Evolutionary conservation across 2,888 invertebrate species (phyloP), one percentile per base, ranked within the genome.

Genomic region (Cyclophora albipunctata): DNA sequence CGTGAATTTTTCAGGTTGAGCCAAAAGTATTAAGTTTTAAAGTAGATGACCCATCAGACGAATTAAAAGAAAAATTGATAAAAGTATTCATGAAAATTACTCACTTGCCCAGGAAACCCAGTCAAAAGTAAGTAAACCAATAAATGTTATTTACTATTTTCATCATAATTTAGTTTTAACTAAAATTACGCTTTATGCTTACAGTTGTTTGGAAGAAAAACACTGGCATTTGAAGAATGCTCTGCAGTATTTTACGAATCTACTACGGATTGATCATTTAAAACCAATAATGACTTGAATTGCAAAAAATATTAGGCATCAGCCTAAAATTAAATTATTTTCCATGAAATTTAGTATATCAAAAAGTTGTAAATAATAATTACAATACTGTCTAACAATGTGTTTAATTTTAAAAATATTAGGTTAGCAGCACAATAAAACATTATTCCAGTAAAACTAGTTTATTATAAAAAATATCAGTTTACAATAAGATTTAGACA

Each of bases 171-270:
- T 40, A 3, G 40, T 7, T 40, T 3, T 7, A 40, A 5, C 40
- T 5, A 2, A 40, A 37, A 37, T 4, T 37, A 37, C 37, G 1
- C 1, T 45, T 45, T 53, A 55, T 44, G 60, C 52, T 85, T 88
- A 51, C 75, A 93, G 92, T 63, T 93, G 92, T 65, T 78, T 94
- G 52, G 90, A 91, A 63, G 84, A 90, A 54, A 91, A 91, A 59
- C 79, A 88, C 33, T 94, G 93, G 91, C 90, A 94, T 72, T 85
- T 92, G 5, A 75, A 71, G 52, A 58, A 66, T 34, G 84, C 84
- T 34, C 52, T 88, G 5, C 78, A 84, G 41, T 70, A 81, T 58
- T 86, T 82, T 54, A 63, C 73, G 5, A 73, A 70, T 34, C 57
- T 82, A 5, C 49, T 79, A 6, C 83, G 80, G 52, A 48, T 71